Evolutionary conservation across 1,140 invertebrate genomes (phyloP).

Genomic region (Trachelipus rathkii): DNA sequence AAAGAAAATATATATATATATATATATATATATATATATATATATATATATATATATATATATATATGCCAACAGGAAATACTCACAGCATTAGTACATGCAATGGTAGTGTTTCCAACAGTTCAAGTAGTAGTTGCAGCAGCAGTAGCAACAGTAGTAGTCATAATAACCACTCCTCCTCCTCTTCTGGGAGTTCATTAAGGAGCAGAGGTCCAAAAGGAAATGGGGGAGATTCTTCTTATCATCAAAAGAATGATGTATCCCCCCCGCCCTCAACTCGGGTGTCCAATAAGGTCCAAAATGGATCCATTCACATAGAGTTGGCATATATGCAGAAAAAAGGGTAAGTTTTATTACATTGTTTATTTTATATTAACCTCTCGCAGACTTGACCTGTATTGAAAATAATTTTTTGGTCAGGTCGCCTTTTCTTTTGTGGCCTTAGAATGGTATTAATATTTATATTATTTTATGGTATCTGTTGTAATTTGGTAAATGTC

Average conservation of each 20-base stretch:
- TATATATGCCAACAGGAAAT: constrained; percentile 37
- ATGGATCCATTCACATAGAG: constrained; percentile 53
- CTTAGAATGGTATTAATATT: too few species aligned
- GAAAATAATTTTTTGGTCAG: too few species aligned
- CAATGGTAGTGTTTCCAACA: constrained; percentile 8
- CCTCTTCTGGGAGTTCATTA: not conserved
- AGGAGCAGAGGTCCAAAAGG: not conserved
- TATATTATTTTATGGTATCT: too few species aligned
- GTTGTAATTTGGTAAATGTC: too few species aligned
- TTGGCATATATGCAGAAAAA: constrained; percentile 57
- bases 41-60: too few species aligned
- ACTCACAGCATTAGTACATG: constrained; percentile 21
- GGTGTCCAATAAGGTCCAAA: constrained; percentile 46
- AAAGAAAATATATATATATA: too few species aligned
- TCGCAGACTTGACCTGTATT: too few species aligned
- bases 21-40: too few species aligned
- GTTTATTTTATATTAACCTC: too few species aligned
- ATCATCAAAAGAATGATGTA: not conserved
- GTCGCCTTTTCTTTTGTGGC: too few species aligned
- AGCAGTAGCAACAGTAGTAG: constrained; percentile 28
- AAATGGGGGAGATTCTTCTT: not conserved
- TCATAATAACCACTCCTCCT: constrained; percentile 33
- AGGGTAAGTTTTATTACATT: constrained; percentile 49
- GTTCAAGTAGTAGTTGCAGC: constrained; percentile 1
- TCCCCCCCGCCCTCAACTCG: not conserved